A percentile compares a stretch with the other conserved stretches of the same genome.
These are phyloP conservation scores for Pseudomyrmex cubaensis DNA, from an alignment of 1,140 invertebrate genomes.

Conservation along the genomic window DNA sequence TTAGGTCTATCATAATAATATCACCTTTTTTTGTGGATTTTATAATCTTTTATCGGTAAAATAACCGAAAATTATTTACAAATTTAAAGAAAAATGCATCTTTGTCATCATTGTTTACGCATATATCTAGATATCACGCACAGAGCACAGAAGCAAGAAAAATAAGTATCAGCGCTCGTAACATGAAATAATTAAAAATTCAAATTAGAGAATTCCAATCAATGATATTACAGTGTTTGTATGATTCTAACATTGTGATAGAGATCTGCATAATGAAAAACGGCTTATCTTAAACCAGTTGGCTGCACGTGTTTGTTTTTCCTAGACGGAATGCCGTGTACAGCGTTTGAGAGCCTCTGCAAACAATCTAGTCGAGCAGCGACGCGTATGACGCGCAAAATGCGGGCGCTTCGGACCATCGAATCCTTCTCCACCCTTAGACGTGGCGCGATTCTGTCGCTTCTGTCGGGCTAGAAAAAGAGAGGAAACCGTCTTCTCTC, in stretches of 20 bases:
- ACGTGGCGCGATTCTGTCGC: constrained; percentile 47
- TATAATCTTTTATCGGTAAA: neutral
- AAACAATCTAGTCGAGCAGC: constrained; percentile 85
- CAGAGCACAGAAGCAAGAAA: neutral
- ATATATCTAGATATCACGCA: neutral
- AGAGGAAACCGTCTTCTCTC: constrained; percentile 60
- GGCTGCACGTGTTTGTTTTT: constrained; percentile 65
- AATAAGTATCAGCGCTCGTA: neutral
- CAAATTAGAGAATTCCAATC: neutral
- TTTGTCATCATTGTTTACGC: neutral
- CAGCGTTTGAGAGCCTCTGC: constrained; percentile 85
- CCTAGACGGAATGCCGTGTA: constrained; percentile 9
- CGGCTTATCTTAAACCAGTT: constrained; percentile 45
- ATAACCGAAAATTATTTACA: neutral
- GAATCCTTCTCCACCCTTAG: constrained; percentile 73
- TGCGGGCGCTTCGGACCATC: constrained; percentile 83
- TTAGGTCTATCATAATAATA: neutral
- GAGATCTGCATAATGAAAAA: constrained; percentile 35
- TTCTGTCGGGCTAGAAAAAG: constrained; percentile 23
- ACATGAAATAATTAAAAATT: neutral
- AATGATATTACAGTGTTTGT: neutral
- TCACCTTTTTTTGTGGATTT: neutral
- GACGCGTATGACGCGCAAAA: constrained; percentile 86
- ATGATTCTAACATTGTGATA: neutral
- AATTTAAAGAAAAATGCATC: neutral